Percentiles rank a stretch among this genome's conserved stretches.
These are phyloP conservation scores for Metalampra italica DNA, from an alignment of 2,888 invertebrate genomes.

Conservation along the genomic window DNA sequence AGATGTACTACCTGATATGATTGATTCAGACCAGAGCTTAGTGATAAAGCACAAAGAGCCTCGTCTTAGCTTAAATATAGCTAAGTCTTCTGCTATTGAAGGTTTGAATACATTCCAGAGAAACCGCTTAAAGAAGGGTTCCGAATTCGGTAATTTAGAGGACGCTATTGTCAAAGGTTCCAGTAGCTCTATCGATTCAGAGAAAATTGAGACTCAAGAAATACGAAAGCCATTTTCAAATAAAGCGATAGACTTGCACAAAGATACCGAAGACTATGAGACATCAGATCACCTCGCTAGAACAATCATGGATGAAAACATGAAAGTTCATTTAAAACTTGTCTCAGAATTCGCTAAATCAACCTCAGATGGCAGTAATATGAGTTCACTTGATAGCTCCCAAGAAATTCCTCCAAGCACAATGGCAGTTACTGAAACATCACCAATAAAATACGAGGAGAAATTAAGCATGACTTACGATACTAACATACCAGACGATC, in stretches of 20 bases:
- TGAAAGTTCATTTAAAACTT: constrained; percentile 69
- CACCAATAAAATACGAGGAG: constrained; percentile 59
- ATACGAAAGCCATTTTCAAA: constrained; percentile 28
- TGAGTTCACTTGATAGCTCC: constrained; percentile 60
- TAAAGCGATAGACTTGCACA: constrained; percentile 43
- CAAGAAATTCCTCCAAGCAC: constrained; percentile 43
- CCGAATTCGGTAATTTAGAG: constrained; percentile 87
- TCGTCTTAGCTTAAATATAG: constrained; percentile 71
- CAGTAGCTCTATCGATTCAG: constrained; percentile 65
- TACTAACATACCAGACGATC: constrained; percentile 81
- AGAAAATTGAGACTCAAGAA: constrained; percentile 49
- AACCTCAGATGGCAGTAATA: constrained; percentile 66
- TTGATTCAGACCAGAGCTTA: constrained; percentile 53
- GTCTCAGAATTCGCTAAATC: constrained; percentile 72
- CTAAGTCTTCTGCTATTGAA: constrained; percentile 78
- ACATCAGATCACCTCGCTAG: constrained; percentile 67
- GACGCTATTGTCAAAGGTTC: constrained; percentile 83
- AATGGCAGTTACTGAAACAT: constrained; percentile 25
- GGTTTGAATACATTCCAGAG: constrained; percentile 83
- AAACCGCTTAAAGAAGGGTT: constrained; percentile 84
- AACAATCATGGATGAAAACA: constrained; percentile 70
- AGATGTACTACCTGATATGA: constrained; percentile 65
- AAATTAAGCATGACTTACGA: constrained; percentile 70
- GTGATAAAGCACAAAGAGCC: constrained; percentile 76
- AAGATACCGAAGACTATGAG: constrained; percentile 53